These are phyloP conservation scores for Pseudomugil tenellus DNA, from an alignment of 2,797 vertebrate species.

Conservation along the genomic window DNA sequence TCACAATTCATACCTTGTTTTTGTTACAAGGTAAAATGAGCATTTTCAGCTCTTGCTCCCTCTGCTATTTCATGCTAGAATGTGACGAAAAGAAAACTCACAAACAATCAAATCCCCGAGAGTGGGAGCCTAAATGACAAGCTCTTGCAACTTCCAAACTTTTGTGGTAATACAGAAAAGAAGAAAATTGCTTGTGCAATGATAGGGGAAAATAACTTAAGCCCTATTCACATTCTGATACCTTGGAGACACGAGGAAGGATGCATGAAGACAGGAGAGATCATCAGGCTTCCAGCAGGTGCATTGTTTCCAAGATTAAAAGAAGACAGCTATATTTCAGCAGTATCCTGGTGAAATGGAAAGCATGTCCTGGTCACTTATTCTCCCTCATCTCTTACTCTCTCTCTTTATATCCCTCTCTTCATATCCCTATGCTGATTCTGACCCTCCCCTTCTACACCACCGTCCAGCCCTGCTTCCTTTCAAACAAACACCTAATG, in stretches of 20 bases:
- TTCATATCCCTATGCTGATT: too few species aligned
- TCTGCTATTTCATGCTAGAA: constrained; percentile 2
- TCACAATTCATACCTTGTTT: constrained; percentile 49
- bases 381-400: constrained; percentile 25
- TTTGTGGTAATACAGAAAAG: constrained; percentile 27
- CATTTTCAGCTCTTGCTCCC: constrained; percentile 42
- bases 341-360: constrained; percentile 57
- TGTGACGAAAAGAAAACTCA: constrained; percentile 25
- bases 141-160: constrained; percentile 13
- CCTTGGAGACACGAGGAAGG: constrained; percentile 6
- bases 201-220: constrained; percentile 26
- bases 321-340: constrained; percentile 68
- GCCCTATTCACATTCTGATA: constrained; percentile 7
- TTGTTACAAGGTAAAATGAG: constrained; percentile 47
- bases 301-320: constrained; percentile 72
- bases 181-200: constrained; percentile 12
- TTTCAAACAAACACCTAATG: constrained; percentile 48
- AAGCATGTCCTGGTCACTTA: constrained; percentile 53
- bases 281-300: constrained; percentile 69
- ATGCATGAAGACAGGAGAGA: constrained; percentile 36
- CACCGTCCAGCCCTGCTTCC: constrained; percentile 27
- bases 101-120: constrained; percentile 49
- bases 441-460: constrained; percentile 33
- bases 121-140: constrained; percentile 22
- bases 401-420: constrained; percentile 50